Evolutionary conservation across 1,140 invertebrate genomes (phyloP), one percentile per base, ranked within the genome.

Genomic region (Reticulitermes speratus): DNA sequence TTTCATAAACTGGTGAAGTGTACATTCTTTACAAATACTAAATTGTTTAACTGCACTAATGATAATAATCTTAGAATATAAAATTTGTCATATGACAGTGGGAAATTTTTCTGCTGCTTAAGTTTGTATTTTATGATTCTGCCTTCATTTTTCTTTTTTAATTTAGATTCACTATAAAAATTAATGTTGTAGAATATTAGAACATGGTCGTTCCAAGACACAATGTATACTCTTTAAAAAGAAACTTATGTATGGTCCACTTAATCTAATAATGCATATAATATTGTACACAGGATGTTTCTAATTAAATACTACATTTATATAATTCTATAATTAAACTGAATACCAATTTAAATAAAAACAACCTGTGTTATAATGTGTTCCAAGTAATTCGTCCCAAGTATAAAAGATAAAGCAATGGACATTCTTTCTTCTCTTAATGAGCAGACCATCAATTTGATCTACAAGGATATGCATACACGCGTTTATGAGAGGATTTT

Each of bases 1-100:
- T 75, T 75, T 75, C 25, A 11, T 75, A 75, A 75, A 75, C n/a
- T 75, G 65, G 65, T 75, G 65, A 30, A 8, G 65, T 75, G 65
- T 75, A 30, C n/a, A 75, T 75, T 84, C 32, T 84, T 45, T 84
- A 84, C 44, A 45, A 84, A 52, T 84, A 45, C 44, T 84, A 45
- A 84, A 25, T 12, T 6, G 48, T 84, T 45, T 44, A 44, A 84
- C 32, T 21, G 23, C 44, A 84, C 48, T 44, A 52, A 84, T 84
- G 44, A n/a, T 44, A 84, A 84, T 84, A 52, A 84, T 84, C 7
- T 25, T 84, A 45, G 48, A 25, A 44, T 45, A 84, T 84, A 52
- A 84, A 45, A 45, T 84, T 45, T 84, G 32, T 84, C 16, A n/a
- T 52, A 25, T 11, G 32, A 84, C 65, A 30, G 6, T 30, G 65